A percentile compares a stretch with the other conserved stretches of the same genome.
These are phyloP conservation scores for Drosophila aldrichi DNA, from an alignment of 2,888 invertebrate species.

Conservation along the genomic window DNA sequence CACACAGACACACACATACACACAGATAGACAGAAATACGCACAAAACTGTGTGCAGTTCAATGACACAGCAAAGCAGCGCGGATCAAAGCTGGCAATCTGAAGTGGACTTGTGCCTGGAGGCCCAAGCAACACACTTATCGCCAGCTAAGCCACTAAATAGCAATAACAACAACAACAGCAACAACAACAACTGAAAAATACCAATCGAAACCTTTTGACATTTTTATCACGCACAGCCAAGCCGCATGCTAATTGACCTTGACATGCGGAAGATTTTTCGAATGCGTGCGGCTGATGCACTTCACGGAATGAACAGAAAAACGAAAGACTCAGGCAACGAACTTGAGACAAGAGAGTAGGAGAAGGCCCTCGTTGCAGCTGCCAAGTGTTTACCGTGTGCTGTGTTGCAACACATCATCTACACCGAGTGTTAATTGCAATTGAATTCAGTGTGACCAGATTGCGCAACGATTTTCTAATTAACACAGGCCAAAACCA, in stretches of 20 bases:
- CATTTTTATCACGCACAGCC: conserved; percentile 76
- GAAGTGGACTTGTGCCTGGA: conserved; percentile 60
- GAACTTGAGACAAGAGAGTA: conserved; percentile 42
- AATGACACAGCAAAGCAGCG: conserved; percentile 52
- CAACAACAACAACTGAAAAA: conserved; percentile 62
- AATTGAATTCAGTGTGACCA: conserved; percentile 69
- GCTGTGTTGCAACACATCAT: conserved; percentile 64
- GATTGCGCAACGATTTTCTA: conserved; percentile 49
- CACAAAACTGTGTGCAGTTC: conserved; percentile 37
- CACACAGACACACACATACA: conserved; percentile 24
- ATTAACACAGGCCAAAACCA: conserved; percentile 25
- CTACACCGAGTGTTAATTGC: conserved; percentile 68
- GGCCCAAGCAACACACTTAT: conserved; percentile 71
- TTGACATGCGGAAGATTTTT: conserved; percentile 79
- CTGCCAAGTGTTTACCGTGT: conserved; percentile 39
- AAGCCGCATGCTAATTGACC: conserved; percentile 74
- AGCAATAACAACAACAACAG: conserved; percentile 68
- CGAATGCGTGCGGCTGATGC: conserved; percentile 53
- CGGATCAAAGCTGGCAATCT: conserved; percentile 40
- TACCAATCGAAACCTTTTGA: conserved; percentile 80
- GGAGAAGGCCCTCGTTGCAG: conserved; percentile 56
- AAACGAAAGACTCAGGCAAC: conserved; percentile 60
- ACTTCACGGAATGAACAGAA: conserved; percentile 46
- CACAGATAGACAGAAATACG: background rate
- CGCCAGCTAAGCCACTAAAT: conserved; percentile 68